A percentile compares a stretch with the other conserved stretches of the same genome.
Evolutionary conservation across 64 coral and sea anemone species (phyloP).

Genomic region (Trachythela sp.): DNA sequence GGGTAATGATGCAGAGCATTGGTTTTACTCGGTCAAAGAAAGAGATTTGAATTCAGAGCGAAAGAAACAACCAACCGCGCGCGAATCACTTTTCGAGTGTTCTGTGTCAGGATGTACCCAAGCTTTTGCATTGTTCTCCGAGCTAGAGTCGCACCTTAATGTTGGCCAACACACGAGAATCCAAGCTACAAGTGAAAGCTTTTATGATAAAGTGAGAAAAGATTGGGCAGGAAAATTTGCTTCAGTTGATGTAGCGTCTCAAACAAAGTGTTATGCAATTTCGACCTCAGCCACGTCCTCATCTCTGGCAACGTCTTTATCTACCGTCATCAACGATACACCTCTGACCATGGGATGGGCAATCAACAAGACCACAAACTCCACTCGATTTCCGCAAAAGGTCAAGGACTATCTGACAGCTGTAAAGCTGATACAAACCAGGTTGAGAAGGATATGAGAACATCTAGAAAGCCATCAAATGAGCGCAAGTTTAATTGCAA

Average conservation of each 20-base stretch:
- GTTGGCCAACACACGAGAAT: too few species aligned
- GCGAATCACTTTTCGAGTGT: conserved; percentile 51
- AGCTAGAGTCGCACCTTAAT: conserved; percentile 69
- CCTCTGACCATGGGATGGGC: conserved; percentile 42
- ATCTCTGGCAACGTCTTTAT: neutral
- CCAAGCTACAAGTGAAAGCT: conserved; percentile 2
- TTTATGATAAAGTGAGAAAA: conserved; percentile 44
- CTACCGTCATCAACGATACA: neutral
- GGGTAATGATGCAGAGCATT: conserved; percentile 22
- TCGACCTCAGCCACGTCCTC: neutral
- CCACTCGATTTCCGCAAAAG: conserved; percentile 46
- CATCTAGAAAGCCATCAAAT: conserved; percentile 32
- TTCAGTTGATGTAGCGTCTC: conserved; percentile 30
- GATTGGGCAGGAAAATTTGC: conserved; percentile 49
- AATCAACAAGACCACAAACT: conserved; percentile 39
- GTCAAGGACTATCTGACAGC: conserved; percentile 49
- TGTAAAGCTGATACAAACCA: conserved; percentile 46
- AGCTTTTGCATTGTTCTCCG: conserved; percentile 51
- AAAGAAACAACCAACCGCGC: neutral
- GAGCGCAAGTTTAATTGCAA: conserved; percentile 34
- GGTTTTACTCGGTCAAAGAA: neutral
- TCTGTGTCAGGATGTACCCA: conserved; percentile 51
- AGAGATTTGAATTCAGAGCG: conserved; percentile 30
- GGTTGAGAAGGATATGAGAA: conserved; percentile 56
- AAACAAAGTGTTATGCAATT: neutral